Evolutionary conservation across 2,888 invertebrate species (phyloP).

Genomic region (Pseudococcus jackbeardsleyi): DNA sequence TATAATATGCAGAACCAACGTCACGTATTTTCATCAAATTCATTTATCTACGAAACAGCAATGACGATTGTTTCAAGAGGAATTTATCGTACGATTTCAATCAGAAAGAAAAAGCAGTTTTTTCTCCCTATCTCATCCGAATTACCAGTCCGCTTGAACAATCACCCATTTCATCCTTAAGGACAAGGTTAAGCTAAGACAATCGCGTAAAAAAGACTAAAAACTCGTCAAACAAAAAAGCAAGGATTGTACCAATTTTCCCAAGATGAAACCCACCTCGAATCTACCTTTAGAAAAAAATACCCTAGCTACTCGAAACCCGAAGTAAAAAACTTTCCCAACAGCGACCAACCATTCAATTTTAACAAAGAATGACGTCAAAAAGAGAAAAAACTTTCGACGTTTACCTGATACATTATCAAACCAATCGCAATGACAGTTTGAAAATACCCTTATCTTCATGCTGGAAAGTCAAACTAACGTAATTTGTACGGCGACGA

Average conservation of each 20-base stretch:
- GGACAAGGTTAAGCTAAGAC: neutral
- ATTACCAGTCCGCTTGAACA: neutral
- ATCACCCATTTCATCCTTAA: neutral
- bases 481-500: neutral
- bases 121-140: too few relatives aligned
- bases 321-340: neutral
- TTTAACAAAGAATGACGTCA: constrained; percentile 11
- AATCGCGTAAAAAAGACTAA: neutral
- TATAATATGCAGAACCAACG: too few relatives aligned
- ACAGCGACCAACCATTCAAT: neutral
- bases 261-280: neutral
- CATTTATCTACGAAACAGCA: too few relatives aligned
- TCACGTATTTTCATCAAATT: too few relatives aligned
- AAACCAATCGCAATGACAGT: constrained; percentile 20
- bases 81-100: too few relatives aligned
- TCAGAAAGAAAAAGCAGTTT: too few relatives aligned
- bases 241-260: neutral
- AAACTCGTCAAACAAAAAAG: neutral
- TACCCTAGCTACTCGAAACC: neutral
- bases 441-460: constrained; percentile 10
- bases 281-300: neutral
- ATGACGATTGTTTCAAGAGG: too few relatives aligned
- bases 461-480: constrained; percentile 32
- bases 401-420: constrained; percentile 36
- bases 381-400: constrained; percentile 22